A percentile compares a stretch with the other conserved stretches of the same genome.
Conservation (phyloP, 2,888 invertebrate species). For the Drosophila mayaguana region DNA sequence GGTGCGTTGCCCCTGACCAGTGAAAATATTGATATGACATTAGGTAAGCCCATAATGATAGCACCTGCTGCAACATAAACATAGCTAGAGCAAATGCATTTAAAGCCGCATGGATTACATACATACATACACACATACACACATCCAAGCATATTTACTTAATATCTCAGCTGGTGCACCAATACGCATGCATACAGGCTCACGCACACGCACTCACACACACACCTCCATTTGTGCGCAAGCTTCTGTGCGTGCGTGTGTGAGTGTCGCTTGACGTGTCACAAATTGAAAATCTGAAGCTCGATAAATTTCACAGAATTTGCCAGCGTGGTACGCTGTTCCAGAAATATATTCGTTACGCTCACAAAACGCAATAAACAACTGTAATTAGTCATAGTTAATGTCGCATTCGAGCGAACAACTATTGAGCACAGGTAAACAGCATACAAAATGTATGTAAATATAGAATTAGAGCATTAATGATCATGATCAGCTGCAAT, state of each 20-base stretch:
- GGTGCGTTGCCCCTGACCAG: constrained; percentile 93
- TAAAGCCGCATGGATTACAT: constrained; percentile 24
- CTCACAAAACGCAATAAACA: neutral
- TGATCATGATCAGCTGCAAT: neutral
- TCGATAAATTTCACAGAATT: constrained; percentile 39
- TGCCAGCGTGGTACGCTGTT: constrained; percentile 47
- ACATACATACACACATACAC: neutral
- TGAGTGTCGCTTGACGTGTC: constrained; percentile 61
- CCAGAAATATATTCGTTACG: neutral
- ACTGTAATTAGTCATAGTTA: constrained; percentile 1
- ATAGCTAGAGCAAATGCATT: neutral
- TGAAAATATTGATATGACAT: constrained; percentile 92
- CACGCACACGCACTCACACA: neutral
- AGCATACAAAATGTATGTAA: neutral
- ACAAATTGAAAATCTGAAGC: constrained; percentile 38
- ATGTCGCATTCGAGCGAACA: neutral
- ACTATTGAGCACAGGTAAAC: neutral
- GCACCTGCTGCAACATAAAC: constrained; percentile 2
- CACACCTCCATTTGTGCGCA: neutral
- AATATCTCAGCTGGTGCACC: constrained; percentile 44
- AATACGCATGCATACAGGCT: constrained; percentile 14
- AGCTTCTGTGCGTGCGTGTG: constrained; percentile 7
- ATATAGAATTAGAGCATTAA: neutral
- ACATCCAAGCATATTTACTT: constrained; percentile 1
- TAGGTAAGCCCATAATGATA: constrained; percentile 88